A percentile compares a stretch with the other conserved stretches of the same genome.
Conservation (phyloP, 2,113 vertebrate species). For the Tenebrosternarchus preto region DNA sequence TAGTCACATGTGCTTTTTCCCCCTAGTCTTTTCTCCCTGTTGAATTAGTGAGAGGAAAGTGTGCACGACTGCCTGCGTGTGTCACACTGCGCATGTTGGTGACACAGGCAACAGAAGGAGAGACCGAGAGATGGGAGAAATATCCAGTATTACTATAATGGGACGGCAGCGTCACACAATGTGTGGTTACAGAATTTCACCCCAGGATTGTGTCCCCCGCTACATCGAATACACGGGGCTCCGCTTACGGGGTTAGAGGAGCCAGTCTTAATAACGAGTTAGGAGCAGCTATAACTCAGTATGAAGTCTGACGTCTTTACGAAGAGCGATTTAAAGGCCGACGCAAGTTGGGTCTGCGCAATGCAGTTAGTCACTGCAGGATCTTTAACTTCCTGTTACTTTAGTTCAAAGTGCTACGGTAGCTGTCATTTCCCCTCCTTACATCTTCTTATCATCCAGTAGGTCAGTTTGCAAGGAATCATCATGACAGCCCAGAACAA, state of each 20-base stretch:
- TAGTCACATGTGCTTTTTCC: slow-evolving; percentile 49
- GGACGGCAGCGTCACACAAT: slow-evolving; percentile 42
- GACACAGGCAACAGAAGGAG: slow-evolving; percentile 36
- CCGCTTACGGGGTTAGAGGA: slow-evolving; percentile 33
- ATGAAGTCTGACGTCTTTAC: slow-evolving; percentile 24
- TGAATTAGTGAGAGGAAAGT: slow-evolving; percentile 50
- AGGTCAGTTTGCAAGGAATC: slow-evolving; percentile 1
- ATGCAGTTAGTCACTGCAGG: slow-evolving; percentile 34
- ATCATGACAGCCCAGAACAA: slow-evolving; percentile 8
- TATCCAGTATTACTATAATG: slow-evolving; percentile 43
- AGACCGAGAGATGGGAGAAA: slow-evolving; percentile 27
- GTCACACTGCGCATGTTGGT: too few species aligned
- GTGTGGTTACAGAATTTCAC: slow-evolving; percentile 46
- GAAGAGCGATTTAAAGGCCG: slow-evolving; percentile 43
- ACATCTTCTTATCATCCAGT: slow-evolving; percentile 24
- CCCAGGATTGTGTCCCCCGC: slow-evolving; percentile 46
- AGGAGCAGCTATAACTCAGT: slow-evolving; percentile 27
- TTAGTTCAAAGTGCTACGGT: slow-evolving; percentile 11
- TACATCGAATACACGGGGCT: slow-evolving; percentile 38
- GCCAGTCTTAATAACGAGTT: slow-evolving; percentile 34
- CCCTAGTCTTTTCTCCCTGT: slow-evolving; percentile 42
- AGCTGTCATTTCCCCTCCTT: slow-evolving; percentile 32
- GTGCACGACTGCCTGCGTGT: slow-evolving; percentile 1
- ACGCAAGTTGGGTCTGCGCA: slow-evolving; percentile 9
- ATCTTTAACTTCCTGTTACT: slow-evolving; percentile 43